Evolutionary conservation across 2,797 vertebrate genomes (phyloP).

Genomic region (Hemitrygon akajei): DNA sequence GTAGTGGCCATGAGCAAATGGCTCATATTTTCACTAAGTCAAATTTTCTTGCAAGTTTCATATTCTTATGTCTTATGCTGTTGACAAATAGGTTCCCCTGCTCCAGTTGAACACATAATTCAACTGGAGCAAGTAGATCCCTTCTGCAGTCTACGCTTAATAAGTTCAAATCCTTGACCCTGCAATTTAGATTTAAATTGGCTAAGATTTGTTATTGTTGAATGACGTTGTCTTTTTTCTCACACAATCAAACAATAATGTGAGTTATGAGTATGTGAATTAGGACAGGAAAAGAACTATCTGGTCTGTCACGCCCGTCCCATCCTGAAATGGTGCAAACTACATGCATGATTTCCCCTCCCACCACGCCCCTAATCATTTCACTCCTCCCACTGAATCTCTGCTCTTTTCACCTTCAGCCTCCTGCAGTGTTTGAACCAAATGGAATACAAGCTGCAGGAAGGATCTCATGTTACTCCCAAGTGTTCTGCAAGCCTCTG

Average conservation of each 20-base stretch:
- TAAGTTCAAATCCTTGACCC: not conserved
- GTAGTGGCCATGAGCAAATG: not conserved
- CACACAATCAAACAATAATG: not conserved
- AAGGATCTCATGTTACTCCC: not conserved
- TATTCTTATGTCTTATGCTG: not conserved
- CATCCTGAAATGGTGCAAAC: slow-evolving; percentile 5
- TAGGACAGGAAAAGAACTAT: not conserved
- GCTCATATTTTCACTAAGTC: not conserved
- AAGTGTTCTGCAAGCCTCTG: not conserved
- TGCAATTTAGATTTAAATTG: not conserved
- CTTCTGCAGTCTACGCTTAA: not conserved
- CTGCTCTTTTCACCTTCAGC: not conserved
- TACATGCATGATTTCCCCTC: not conserved
- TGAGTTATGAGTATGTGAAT: not conserved
- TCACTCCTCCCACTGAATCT: not conserved
- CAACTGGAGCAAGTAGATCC: not conserved
- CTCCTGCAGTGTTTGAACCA: not conserved
- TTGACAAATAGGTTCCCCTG: not conserved
- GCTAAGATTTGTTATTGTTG: not conserved
- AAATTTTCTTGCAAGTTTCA: not conserved
- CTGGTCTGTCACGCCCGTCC: not conserved
- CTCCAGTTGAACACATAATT: not conserved
- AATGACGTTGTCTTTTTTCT: not conserved
- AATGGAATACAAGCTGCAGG: not conserved
- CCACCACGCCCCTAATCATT: not conserved